Evolutionary conservation across 2,113 vertebrate genomes (phyloP).

Genomic region (Heloderma charlesbogerti): DNA sequence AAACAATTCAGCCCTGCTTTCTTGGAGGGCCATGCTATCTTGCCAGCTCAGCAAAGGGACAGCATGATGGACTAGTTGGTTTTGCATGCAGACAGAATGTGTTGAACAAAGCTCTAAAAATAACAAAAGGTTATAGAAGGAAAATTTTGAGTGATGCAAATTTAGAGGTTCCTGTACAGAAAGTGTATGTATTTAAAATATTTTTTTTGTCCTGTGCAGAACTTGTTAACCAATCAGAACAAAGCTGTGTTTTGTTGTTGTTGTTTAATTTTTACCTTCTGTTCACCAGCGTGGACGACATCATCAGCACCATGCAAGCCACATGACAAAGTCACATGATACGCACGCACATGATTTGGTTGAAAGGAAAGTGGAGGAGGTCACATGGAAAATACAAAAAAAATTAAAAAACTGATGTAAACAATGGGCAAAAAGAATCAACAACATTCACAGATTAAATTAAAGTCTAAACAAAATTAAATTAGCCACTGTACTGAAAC

Average conservation of each 20-base stretch:
- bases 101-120: constrained; percentile 46
- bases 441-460: constrained; percentile 90
- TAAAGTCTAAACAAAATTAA: constrained; percentile 80
- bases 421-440: constrained; percentile 88
- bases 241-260: constrained; percentile 69
- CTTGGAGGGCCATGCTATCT: background rate
- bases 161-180: constrained; percentile 53
- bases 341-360: constrained; percentile 92
- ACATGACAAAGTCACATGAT: constrained; percentile 97
- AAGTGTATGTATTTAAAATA: constrained; percentile 3
- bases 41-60: constrained; percentile 25
- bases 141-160: constrained; percentile 47
- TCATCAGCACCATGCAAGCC: constrained; percentile 95
- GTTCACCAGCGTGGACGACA: constrained; percentile 91
- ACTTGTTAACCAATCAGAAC: constrained; percentile 85
- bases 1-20: constrained; percentile 61
- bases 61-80: constrained; percentile 23
- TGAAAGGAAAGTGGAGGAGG: constrained; percentile 91
- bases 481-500: constrained; percentile 75
- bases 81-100: constrained; percentile 50
- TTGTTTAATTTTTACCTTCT: constrained; percentile 92
- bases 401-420: constrained; percentile 94
- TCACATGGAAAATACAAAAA: constrained; percentile 92
- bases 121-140: constrained; percentile 49
- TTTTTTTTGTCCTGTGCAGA: constrained; percentile 63